Evolutionary conservation across 1,140 invertebrate genomes (phyloP), one percentile per base, ranked within the genome.

Genomic region (Psix sp.): DNA sequence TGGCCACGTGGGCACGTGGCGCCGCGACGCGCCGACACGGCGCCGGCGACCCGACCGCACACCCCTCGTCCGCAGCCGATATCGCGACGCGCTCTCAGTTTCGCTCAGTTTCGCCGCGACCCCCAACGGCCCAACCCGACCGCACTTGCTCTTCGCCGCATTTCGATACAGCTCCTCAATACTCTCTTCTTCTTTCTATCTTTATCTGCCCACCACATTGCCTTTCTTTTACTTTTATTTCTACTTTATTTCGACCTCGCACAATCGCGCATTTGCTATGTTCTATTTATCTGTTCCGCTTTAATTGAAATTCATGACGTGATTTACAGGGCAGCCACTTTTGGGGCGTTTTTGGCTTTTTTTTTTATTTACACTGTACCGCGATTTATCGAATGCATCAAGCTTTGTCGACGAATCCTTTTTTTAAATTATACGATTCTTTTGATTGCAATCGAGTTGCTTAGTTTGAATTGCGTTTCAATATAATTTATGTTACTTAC

Each of bases 21-120:
- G 83, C 84, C 84, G 81, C 78, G 84, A 82, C 84, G 84, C 84
- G 84, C 76, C 84, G 76, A 74, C 67, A 72, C 78, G 84, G 84
- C 84, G 84, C 84, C 84, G 77, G 67, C 71, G 71, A 38, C 46
- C 54, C 52, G 13, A 13, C 52, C 62, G 46, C 46, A 17, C 45
- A 18, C 51, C 45, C 45, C 63, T 21, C 49, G 77, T 74, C 67
- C 79, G 76, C 77, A 70, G 59, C 74, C 80, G 72, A 54, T 18
- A 56, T 65, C 76, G 63, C 39, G 40, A 65, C 68, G 74, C 72
- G 74, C 72, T 80, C 67, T 81, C 80, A 75, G 81, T 81, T 79
- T 76, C 52, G 68, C 54, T 59, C 81, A 79, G 80, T 82, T 79
- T 76, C 67, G 68, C 73, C 76, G 73, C 77, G 73, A 74, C 74